These are phyloP conservation scores for Zapornia atra DNA, from an alignment of 2,113 vertebrate species.

Conservation along the genomic window DNA sequence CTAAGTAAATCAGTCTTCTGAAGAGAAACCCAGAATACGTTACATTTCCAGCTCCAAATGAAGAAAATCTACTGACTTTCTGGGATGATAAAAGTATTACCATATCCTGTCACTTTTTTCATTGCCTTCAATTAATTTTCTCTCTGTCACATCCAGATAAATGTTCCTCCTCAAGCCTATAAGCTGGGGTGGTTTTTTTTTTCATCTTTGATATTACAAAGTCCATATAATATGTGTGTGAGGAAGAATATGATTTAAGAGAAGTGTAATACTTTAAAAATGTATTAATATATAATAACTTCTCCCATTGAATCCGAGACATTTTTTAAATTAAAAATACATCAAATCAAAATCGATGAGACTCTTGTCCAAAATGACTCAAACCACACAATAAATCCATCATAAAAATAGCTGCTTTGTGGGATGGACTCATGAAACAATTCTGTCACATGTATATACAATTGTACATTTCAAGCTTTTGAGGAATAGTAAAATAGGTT, in stretches of 20 bases:
- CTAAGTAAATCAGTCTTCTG: slow-evolving; percentile 8
- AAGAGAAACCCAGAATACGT: neutral
- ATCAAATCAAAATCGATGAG: slow-evolving; percentile 13
- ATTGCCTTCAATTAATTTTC: slow-evolving; percentile 38
- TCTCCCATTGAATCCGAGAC: neutral
- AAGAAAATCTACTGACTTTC: slow-evolving; percentile 18
- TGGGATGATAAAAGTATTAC: slow-evolving; percentile 18
- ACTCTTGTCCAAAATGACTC: slow-evolving; percentile 1
- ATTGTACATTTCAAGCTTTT: neutral
- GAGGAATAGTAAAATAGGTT: neutral
- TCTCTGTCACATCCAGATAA: slow-evolving; percentile 55
- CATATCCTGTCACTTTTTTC: neutral
- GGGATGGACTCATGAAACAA: neutral
- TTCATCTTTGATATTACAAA: slow-evolving; percentile 22
- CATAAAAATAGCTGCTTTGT: neutral
- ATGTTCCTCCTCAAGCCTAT: slow-evolving; percentile 3
- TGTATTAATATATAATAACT: slow-evolving; percentile 39
- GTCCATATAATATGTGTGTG: neutral
- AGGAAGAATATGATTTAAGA: slow-evolving; percentile 30
- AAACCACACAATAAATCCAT: slow-evolving; percentile 33
- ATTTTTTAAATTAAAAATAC: slow-evolving; percentile 45
- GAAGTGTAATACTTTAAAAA: slow-evolving; percentile 16
- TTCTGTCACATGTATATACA: neutral
- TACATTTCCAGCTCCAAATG: neutral
- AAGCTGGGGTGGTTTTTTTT: neutral